A percentile compares a stretch with the other conserved stretches of the same genome.
Evolutionary conservation across 2,113 vertebrate genomes (phyloP).

Genomic region (Myocastor coypus): DNA sequence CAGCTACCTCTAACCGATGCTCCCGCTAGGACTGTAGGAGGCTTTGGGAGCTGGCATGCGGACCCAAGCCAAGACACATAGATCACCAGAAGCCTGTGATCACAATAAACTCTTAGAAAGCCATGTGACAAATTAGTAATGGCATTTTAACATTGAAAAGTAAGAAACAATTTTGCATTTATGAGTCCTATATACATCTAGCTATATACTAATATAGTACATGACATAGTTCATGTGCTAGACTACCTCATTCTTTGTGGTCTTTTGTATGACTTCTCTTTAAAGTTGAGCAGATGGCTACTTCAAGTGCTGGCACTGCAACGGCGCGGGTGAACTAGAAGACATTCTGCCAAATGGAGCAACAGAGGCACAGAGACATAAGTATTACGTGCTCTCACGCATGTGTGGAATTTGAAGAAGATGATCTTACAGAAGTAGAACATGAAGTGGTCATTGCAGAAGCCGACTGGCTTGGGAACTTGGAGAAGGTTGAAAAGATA

Average conservation of each 20-base stretch:
- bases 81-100: not conserved
- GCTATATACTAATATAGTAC: not conserved
- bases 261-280: not conserved
- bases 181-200: not conserved
- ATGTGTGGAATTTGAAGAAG: not conserved
- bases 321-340: not conserved
- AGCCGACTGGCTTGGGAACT: not conserved
- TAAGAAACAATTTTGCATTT: not conserved
- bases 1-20: not conserved
- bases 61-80: not conserved
- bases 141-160: not conserved
- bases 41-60: not conserved
- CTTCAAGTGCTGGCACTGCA: not conserved
- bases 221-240: not conserved
- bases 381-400: not conserved
- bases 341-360: not conserved
- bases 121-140: not conserved
- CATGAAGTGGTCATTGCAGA: not conserved
- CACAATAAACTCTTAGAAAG: not conserved
- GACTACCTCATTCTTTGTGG: slow-evolving; percentile 2
- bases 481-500: not conserved
- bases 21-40: not conserved
- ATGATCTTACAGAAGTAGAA: not conserved
- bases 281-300: not conserved
- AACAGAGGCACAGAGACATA: not conserved